A percentile compares a stretch with the other conserved stretches of the same genome.
Conservation (phyloP, 2,888 invertebrate species). For the Tethea ocularis region DNA sequence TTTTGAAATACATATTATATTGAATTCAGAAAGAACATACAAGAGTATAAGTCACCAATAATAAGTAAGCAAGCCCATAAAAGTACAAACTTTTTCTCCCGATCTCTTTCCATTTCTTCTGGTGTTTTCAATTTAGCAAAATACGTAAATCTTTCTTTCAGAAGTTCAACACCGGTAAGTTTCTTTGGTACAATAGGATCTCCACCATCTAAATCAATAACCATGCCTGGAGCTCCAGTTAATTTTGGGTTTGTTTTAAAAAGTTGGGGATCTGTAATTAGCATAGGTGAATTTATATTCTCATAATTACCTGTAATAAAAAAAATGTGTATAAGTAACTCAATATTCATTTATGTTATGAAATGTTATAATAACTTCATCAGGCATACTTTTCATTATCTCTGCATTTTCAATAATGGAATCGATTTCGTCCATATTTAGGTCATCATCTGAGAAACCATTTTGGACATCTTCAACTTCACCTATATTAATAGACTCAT, state of each 20-base stretch:
- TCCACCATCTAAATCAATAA: conserved; percentile 65
- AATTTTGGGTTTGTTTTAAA: conserved; percentile 69
- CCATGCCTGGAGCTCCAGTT: conserved; percentile 79
- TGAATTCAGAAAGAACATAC: conserved; percentile 3
- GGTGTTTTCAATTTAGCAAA: conserved; percentile 84
- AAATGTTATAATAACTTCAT: neutral
- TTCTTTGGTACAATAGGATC: conserved; percentile 48
- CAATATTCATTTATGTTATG: neutral
- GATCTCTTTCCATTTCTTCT: conserved; percentile 78
- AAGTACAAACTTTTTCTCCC: conserved; percentile 80
- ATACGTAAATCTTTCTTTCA: conserved; percentile 88
- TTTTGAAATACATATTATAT: too few species aligned
- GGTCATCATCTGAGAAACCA: conserved; percentile 64
- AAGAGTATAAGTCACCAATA: neutral
- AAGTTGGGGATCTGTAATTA: conserved; percentile 34
- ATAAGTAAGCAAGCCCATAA: neutral
- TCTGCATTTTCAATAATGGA: conserved; percentile 66
- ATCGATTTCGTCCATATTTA: conserved; percentile 69
- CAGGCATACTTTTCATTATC: conserved; percentile 49
- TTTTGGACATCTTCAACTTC: conserved; percentile 30
- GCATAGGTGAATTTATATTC: conserved; percentile 42
- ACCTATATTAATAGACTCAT: conserved; percentile 13
- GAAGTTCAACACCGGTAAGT: conserved; percentile 85
- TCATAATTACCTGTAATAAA: conserved; percentile 12
- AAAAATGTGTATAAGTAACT: neutral